A percentile compares a stretch with the other conserved stretches of the same genome.
These are phyloP conservation scores for Ptychochromis oligacanthus DNA, from an alignment of 2,113 vertebrate species.

Conservation along the genomic window DNA sequence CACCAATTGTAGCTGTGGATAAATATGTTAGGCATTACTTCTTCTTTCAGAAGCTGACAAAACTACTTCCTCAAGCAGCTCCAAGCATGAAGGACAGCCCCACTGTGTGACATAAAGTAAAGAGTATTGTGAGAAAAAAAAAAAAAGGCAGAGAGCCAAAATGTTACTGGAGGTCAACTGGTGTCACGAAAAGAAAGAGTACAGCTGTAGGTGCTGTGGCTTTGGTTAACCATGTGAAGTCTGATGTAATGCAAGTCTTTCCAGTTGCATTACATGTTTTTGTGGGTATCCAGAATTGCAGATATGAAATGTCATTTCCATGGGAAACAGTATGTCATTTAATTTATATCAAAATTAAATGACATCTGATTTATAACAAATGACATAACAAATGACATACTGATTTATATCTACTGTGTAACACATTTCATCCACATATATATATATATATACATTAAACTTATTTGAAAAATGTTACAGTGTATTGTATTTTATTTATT, in stretches of 20 bases:
- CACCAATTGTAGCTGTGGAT: conserved; percentile 16
- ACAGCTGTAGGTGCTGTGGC: not conserved
- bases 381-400: too few species aligned
- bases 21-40: conserved; percentile 45
- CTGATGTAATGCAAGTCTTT: conserved; percentile 49
- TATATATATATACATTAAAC: too few species aligned
- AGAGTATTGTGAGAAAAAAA: not conserved
- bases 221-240: conserved; percentile 28
- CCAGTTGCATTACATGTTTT: not conserved
- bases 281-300: not conserved
- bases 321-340: not conserved
- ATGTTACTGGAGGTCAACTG: conserved; percentile 4
- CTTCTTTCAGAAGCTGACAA: conserved; percentile 43
- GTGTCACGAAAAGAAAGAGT: not conserved
- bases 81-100: not conserved
- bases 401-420: too few species aligned
- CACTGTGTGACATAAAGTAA: not conserved
- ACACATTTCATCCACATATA: too few species aligned
- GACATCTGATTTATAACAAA: too few species aligned
- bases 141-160: not conserved
- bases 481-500: not conserved
- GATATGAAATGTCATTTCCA: conserved; percentile 12
- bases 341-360: not conserved
- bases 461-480: not conserved
- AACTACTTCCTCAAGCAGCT: conserved; percentile 48